A percentile compares a stretch with the other conserved stretches of the same genome.
These are phyloP conservation scores for Enteromius treurensis DNA, from an alignment of 2,797 vertebrate genomes.

Conservation along the genomic window DNA sequence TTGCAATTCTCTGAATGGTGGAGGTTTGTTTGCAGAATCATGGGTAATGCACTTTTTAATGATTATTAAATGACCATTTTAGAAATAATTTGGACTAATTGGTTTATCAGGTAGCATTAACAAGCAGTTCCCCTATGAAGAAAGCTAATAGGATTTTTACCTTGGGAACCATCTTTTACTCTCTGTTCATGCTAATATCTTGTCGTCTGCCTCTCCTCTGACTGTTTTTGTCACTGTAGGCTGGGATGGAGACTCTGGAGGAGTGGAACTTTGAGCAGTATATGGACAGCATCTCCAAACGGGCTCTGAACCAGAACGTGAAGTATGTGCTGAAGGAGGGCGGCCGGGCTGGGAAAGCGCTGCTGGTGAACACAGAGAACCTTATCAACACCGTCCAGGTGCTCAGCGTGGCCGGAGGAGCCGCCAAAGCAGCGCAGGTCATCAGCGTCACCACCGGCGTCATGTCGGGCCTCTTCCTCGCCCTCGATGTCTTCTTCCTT, in stretches of 20 bases:
- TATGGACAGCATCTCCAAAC: constrained; percentile 72
- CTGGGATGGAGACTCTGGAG: constrained; percentile 74
- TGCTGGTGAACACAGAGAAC: constrained; percentile 75
- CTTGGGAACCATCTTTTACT: neutral
- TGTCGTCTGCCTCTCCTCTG: neutral
- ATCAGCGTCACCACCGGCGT: constrained; percentile 75
- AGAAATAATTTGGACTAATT: neutral
- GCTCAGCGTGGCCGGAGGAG: constrained; percentile 71
- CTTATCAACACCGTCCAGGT: constrained; percentile 77
- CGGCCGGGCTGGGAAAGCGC: constrained; percentile 75
- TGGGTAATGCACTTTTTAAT: neutral
- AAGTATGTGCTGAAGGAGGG: constrained; percentile 80
- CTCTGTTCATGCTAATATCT: neutral
- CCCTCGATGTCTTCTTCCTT: constrained; percentile 79
- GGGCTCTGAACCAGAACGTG: constrained; percentile 77
- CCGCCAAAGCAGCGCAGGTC: constrained; percentile 76
- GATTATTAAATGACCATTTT: neutral
- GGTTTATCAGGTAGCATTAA: neutral
- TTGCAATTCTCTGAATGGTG: too few relatives aligned
- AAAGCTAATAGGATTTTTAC: neutral
- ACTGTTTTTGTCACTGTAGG: constrained; percentile 57
- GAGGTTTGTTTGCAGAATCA: neutral
- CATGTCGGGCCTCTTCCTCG: constrained; percentile 79
- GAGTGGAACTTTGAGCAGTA: constrained; percentile 78
- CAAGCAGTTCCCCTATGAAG: neutral